Evolutionary conservation across 2,113 vertebrate genomes (phyloP).

Genomic region (Scortum barcoo): DNA sequence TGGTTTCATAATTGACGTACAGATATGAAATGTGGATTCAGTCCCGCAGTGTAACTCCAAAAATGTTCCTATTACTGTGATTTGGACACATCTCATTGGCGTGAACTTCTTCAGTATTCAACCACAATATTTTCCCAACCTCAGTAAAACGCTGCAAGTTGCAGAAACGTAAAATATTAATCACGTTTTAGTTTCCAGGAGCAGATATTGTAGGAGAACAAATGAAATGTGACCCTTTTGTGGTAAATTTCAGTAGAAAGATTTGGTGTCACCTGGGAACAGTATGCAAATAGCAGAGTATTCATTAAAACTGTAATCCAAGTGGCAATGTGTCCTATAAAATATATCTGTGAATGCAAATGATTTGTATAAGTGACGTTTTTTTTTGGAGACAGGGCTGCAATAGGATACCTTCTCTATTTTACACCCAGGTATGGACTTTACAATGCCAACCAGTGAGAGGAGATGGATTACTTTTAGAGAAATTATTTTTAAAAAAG

Average conservation of each 20-base stretch:
- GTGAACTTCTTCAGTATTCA: neutral
- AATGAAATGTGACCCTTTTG: neutral
- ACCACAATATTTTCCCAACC: neutral
- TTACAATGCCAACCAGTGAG: slow-evolving; percentile 16
- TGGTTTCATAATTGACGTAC: too few species aligned
- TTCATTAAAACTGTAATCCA: neutral
- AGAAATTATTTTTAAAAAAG: neutral
- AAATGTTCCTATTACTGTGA: neutral
- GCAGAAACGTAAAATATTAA: neutral
- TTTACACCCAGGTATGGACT: neutral
- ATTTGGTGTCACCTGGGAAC: slow-evolving; percentile 5
- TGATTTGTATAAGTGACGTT: neutral
- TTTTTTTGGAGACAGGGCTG: neutral
- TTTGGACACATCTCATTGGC: neutral
- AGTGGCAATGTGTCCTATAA: neutral
- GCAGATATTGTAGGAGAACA: neutral
- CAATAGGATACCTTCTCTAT: neutral
- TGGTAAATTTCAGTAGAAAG: neutral
- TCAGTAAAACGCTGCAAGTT: neutral
- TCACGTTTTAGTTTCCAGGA: neutral
- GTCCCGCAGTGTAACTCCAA: neutral
- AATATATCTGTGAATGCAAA: slow-evolving; percentile 3
- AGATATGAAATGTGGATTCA: neutral
- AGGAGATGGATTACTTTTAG: slow-evolving; percentile 11
- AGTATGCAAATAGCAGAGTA: neutral